Evolutionary conservation across 1,140 invertebrate species (phyloP), one percentile per base, ranked within the genome.

Genomic region (Caenorhabditis remanei): DNA sequence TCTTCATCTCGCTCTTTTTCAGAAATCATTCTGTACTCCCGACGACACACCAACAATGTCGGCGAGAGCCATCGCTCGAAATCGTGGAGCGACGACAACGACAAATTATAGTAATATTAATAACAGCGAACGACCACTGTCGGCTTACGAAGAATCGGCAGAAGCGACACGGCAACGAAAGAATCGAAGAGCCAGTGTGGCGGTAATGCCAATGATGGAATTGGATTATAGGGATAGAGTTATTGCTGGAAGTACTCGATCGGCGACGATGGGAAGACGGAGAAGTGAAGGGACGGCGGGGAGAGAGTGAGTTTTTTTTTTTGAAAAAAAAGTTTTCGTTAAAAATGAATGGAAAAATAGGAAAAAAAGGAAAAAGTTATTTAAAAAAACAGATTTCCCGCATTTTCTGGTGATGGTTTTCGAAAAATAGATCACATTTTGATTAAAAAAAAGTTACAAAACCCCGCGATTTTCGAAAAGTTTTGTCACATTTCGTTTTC

Each of bases 51-150:
- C 24, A 14, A 50, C 14, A 24, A 79, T 79, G 71, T 79, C 71
- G 71, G 71, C 71, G 71, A 79, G 71, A 79, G 71, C 71, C 71
- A 79, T 79, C 21, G 71, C 71, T 79, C 43, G 71, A 43, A 50
- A 13, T 14, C 43, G 71, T 48, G 71, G 71, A 43, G n/a, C 71
- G 4, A 21, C 71, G n/a, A 79, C 40, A 9, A 21, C 71, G n/a
- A 79, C 40, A 14, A 71, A 43, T 41, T 46, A 71, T n/a, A 71
- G 43, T 71, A 71, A 41, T 46, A 43, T 24, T 71, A 79, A 46
- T 24, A 46, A 21, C 40, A 79, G 53, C 71, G 71, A 79, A 79
- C 71, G 71, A 79, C 71, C 71, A 9, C 14, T 79, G 46, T 79
- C 71, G 5, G 71, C 71, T 24, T 79, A 79, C 53, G 71, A 48